Base-by-base conservation (phyloP, 2,888 invertebrate species). In the Cactoblastis cactorum region DNA sequence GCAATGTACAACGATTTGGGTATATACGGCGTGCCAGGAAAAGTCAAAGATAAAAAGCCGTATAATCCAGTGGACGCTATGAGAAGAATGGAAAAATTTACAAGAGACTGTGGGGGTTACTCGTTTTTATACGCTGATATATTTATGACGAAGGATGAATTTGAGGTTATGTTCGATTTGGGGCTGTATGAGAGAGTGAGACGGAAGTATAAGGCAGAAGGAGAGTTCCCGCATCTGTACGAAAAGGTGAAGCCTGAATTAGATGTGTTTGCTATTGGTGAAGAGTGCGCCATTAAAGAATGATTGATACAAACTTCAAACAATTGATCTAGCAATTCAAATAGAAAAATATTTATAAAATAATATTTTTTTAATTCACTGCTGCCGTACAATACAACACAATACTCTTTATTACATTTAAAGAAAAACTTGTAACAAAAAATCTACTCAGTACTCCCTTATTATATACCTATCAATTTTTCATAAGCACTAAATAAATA, bases 1-100 rank as follows among this genome's bases (percentile, higher is more conserved):
- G 92, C 92, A 3, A 93, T 94, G 92, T 94, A 92, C 64, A 94
- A 94, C 63, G 94, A 94, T 74, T 78, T 94, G 46, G 94, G 94
- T 0, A 91, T 94, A 11, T 94, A 94, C 57, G 94, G 94, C 0
- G 93, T 93, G 0, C 94, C 94, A 0, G 92, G 92, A 0, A 91
- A 84, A 56, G 93, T 94, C 0, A 91, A 91, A 61, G 80, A 90
- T 34, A 91, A 90, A 71, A 81, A 89, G 60, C 80, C 88, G 0
- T 94, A 93, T 62, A 92, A 94, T 67, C 92, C 94, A 0, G 92
- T 93, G 0, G 68, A 74, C 3, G 92, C 92, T 0, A 93, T 94
- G 93, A 77, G 93, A 57, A 88, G 86, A 41, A 94, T 94, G 94
- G 94, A 94, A 66, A 89, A 92, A 77, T 94, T 94, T 62, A 93